Percentiles rank a stretch among this genome's conserved stretches.
These are phyloP conservation scores for Microcaecilia unicolor DNA, from an alignment of 2,797 vertebrate species.

Conservation along the genomic window DNA sequence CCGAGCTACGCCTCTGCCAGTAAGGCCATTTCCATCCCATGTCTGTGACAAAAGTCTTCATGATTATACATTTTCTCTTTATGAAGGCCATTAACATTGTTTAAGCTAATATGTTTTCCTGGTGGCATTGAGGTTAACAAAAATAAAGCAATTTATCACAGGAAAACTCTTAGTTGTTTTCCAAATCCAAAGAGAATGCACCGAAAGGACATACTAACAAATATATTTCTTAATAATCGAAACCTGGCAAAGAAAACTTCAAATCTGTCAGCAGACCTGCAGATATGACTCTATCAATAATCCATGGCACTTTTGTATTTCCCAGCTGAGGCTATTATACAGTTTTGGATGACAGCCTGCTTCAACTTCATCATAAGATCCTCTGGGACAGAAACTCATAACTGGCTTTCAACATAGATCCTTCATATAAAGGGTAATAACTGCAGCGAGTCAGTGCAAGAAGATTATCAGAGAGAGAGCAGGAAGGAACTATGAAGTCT, in stretches of 20 bases:
- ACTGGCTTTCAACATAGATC: constrained; percentile 83
- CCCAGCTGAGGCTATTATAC: constrained; percentile 77
- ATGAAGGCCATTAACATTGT: constrained; percentile 28
- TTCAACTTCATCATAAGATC: constrained; percentile 81
- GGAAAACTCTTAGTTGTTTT: constrained; percentile 17
- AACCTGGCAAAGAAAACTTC: constrained; percentile 66
- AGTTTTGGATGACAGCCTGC: constrained; percentile 75
- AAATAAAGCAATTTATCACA: constrained; percentile 35
- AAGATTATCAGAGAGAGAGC: constrained; percentile 65
- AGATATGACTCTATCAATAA: constrained; percentile 90
- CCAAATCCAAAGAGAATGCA: constrained; percentile 21
- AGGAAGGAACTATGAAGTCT: constrained; percentile 54
- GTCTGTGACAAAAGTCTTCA: too few relatives aligned
- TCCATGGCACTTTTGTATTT: constrained; percentile 82
- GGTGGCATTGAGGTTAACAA: constrained; percentile 37
- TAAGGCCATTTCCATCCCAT: too few relatives aligned
- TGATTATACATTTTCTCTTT: background rate
- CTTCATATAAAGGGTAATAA: constrained; percentile 84
- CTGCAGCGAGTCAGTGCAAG: constrained; percentile 69
- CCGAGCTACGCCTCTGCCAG: too few relatives aligned
- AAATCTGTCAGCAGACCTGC: constrained; percentile 81
- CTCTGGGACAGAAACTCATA: constrained; percentile 89
- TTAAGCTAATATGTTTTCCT: constrained; percentile 40
- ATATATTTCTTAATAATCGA: constrained; percentile 78
- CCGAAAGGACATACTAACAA: constrained; percentile 48